A percentile compares a stretch with the other conserved stretches of the same genome.
Conservation (phyloP, 1,140 invertebrate genomes). For the Lepidurus couesii region DNA sequence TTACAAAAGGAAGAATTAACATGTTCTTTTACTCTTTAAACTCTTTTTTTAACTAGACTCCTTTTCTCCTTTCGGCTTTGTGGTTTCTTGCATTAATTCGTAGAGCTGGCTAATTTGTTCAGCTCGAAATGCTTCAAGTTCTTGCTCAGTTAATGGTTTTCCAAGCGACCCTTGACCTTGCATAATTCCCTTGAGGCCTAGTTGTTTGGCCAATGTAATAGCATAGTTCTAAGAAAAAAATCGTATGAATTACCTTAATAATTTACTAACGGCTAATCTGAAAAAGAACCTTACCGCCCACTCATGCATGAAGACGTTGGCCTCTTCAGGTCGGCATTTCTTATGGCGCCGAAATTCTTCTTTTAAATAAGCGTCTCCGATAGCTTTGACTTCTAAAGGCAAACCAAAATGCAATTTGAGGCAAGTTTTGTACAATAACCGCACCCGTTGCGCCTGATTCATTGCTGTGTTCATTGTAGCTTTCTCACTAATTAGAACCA, state of each 20-base stretch:
- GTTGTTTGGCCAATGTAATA: slow-evolving; percentile 61
- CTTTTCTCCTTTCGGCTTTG: slow-evolving; percentile 26
- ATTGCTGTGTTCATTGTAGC: neutral
- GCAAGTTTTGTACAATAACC: slow-evolving; percentile 79
- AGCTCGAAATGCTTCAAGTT: slow-evolving; percentile 65
- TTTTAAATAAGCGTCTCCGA: slow-evolving; percentile 60
- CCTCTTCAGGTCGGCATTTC: slow-evolving; percentile 61
- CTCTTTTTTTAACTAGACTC: neutral
- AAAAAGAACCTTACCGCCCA: slow-evolving; percentile 67
- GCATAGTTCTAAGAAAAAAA: slow-evolving; percentile 62
- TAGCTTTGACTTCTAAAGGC: slow-evolving; percentile 60
- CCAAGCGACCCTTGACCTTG: slow-evolving; percentile 52
- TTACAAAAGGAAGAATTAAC: slow-evolving; percentile 13
- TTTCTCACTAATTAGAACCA: neutral
- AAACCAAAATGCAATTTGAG: slow-evolving; percentile 75
- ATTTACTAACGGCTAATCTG: slow-evolving; percentile 28
- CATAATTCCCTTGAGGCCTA: slow-evolving; percentile 56
- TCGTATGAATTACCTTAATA: slow-evolving; percentile 6
- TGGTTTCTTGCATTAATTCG: slow-evolving; percentile 55
- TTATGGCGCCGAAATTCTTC: slow-evolving; percentile 86
- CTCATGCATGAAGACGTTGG: slow-evolving; percentile 72
- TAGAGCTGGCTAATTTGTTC: slow-evolving; percentile 76
- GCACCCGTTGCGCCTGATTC: slow-evolving; percentile 59
- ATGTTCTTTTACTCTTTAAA: neutral
- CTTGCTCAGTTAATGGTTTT: slow-evolving; percentile 51